Percentiles rank a stretch among this genome's conserved stretches.
Evolutionary conservation across 2,888 invertebrate species (phyloP).

Genomic region (Xanthorhoe spadicearia): DNA sequence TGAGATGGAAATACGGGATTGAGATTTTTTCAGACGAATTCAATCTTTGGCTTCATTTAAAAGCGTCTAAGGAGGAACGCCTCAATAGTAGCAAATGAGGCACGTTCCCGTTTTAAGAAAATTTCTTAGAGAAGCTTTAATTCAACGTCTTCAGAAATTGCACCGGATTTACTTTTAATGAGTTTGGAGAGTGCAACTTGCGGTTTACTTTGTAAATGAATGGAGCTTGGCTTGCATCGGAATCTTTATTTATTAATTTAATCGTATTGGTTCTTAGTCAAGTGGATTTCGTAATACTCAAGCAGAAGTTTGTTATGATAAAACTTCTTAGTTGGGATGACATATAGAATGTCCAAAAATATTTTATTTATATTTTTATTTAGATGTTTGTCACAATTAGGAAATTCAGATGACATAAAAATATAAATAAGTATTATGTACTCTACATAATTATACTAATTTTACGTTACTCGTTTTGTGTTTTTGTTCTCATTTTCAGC

Average conservation of each 20-base stretch:
- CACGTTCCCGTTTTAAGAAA: slow-evolving; percentile 78
- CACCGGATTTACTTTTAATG: slow-evolving; percentile 83
- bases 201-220: slow-evolving; percentile 79
- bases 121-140: slow-evolving; percentile 78
- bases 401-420: too few species aligned
- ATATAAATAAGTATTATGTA: too few species aligned
- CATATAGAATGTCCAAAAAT: too few species aligned
- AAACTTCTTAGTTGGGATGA: neutral
- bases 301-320: slow-evolving; percentile 4
- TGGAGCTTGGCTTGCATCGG: slow-evolving; percentile 60
- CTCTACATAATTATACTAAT: too few species aligned
- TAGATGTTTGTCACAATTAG: too few species aligned
- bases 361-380: too few species aligned
- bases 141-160: slow-evolving; percentile 82
- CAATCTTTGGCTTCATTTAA: slow-evolving; percentile 68
- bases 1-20: slow-evolving; percentile 7
- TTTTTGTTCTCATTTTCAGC: too few species aligned
- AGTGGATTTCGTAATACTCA: slow-evolving; percentile 14
- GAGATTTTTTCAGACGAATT: slow-evolving; percentile 57
- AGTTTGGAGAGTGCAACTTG: slow-evolving; percentile 79
- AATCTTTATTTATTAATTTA: slow-evolving; percentile 56
- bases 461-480: too few species aligned
- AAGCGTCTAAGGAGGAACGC: slow-evolving; percentile 63
- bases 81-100: slow-evolving; percentile 82
- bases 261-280: slow-evolving; percentile 40